phyloP scores from a whole-genome alignment of 2,113 vertebrate genomes.

The Aegypius monachus region DNA sequence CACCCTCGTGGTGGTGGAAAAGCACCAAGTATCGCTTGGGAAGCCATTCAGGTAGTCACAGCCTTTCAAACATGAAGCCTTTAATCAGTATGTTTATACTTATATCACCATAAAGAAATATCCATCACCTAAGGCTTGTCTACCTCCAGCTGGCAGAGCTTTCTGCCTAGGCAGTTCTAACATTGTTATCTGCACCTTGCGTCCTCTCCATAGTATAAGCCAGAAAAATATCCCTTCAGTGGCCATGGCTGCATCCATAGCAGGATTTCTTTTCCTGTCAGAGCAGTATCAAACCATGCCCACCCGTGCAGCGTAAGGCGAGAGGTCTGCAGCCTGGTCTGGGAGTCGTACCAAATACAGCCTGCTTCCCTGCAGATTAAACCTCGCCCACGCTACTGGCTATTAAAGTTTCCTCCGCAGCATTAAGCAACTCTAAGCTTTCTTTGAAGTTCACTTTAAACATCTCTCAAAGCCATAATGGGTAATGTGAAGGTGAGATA shows the following conservation, averaged over 20 bases:
- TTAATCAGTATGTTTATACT: background rate
- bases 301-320: background rate
- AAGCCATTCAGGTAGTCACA: background rate
- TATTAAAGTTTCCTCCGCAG: background rate
- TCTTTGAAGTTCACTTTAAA: slow-evolving; percentile 50
- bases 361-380: background rate
- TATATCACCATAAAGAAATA: background rate
- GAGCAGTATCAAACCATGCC: background rate
- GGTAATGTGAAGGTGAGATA: slow-evolving; percentile 2
- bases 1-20: background rate
- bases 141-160: background rate
- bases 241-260: background rate
- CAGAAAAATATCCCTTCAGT: background rate
- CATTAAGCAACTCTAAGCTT: background rate
- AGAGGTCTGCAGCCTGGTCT: background rate
- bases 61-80: background rate
- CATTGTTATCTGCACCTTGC: background rate
- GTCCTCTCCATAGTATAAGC: rapidly evolving
- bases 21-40: background rate
- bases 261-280: background rate
- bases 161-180: background rate
- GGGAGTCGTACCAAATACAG: rapidly evolving
- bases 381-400: background rate
- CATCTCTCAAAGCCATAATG: background rate
- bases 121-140: background rate